These are phyloP conservation scores for Onychostruthus taczanowskii DNA, from an alignment of 2,113 vertebrate genomes.

Conservation along the genomic window DNA sequence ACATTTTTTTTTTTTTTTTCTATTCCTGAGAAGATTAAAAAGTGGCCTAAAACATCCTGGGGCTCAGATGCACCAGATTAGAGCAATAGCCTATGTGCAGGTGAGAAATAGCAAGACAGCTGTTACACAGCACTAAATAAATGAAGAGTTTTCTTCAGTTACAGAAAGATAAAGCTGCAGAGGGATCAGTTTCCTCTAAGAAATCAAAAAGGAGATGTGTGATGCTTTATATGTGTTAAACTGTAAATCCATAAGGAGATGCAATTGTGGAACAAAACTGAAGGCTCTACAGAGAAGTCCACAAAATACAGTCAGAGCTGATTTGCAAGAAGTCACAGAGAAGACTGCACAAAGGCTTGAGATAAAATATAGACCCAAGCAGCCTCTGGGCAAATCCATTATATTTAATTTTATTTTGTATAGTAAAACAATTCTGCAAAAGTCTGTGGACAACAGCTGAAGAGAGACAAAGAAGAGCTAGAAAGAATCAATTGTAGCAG, in stretches of 20 bases:
- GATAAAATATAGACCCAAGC: not conserved
- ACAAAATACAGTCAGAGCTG: not conserved
- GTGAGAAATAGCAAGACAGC: not conserved
- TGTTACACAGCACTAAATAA: not conserved
- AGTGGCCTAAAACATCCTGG: not conserved
- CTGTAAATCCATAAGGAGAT: not conserved
- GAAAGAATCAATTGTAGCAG: not conserved
- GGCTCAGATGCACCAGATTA: not conserved
- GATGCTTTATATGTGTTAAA: not conserved
- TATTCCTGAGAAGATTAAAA: not conserved
- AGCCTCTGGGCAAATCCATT: not conserved
- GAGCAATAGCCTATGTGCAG: not conserved
- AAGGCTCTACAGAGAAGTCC: not conserved
- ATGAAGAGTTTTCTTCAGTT: not conserved
- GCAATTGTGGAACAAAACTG: not conserved
- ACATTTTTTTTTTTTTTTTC: not conserved
- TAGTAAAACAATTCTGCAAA: not conserved
- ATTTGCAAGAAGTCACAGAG: not conserved
- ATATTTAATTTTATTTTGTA: not conserved
- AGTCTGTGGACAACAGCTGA: not conserved
- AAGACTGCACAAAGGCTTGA: not conserved
- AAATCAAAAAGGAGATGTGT: not conserved
- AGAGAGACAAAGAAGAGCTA: not conserved
- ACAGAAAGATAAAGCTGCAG: not conserved
- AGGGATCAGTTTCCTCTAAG: not conserved